Evolutionary conservation across 2,113 vertebrate genomes (phyloP), one percentile per base, ranked within the genome.

Genomic region (Silurus glanis): DNA sequence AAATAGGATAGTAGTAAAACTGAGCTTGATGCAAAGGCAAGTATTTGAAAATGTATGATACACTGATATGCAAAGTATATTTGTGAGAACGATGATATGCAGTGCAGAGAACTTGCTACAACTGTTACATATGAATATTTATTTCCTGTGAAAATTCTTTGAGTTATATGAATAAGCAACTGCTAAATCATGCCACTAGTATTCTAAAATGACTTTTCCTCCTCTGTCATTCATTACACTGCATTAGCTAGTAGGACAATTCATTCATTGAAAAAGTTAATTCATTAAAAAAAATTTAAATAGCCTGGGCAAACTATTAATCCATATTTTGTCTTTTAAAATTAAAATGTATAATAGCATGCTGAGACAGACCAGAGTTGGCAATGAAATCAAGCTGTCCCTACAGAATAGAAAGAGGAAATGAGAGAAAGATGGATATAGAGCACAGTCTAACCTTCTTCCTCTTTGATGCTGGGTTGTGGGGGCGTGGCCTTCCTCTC

Each of bases 401-500:
- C 28, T 53, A 67, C 55, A n/a, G 12, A 14, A n/a, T 10, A 19
- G 19, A 62, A 58, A 71, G 59, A 81, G 51, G 72, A 28, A 80
- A 66, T 56, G 71, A 21, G 62, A 59, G 5, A 9, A 37, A 45
- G 13, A 47, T 21, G 58, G 25, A 78, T 64, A 19, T 21, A 66
- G 45, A 28, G 82, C 69, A 51, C 53, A 17, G 66, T 87, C 96
- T 96, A 93, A 99, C 98, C 98, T 0, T 99, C 97, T 92, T 99
- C 98, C 14, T 97, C 97, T 94, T 97, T 96, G 37, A 96, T 93
- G 85, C 94, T 91, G 87, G 96, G 94, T 89, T 96, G 84, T 80
- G 89, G 93, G 0, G 95, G 96, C 91, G 96, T 97, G 92, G 95
- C 95, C 95, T 97, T 97, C 91, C 95, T 95, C 91, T 97, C 97